Percentiles rank a stretch among this genome's conserved stretches.
Conservation (phyloP, 2,113 vertebrate genomes). For the Pseudorhombus dupliciocellatus region DNA sequence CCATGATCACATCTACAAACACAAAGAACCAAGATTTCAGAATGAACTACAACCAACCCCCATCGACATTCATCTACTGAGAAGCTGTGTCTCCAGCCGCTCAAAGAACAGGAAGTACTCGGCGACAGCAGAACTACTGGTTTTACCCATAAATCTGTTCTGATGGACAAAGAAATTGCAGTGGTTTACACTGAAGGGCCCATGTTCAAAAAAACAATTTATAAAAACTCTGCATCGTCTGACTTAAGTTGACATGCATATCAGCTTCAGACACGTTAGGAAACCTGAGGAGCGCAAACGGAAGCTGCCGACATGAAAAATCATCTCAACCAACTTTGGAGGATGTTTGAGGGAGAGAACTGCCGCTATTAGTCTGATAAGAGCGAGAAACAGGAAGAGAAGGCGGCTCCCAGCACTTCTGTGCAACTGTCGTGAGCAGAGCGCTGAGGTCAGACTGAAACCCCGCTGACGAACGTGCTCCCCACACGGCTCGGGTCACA, state of each 20-base stretch:
- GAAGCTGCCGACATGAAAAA: slow-evolving; percentile 40
- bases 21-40: background rate
- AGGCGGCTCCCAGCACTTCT: slow-evolving; percentile 2
- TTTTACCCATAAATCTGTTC: slow-evolving; percentile 33
- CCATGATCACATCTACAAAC: slow-evolving; percentile 86
- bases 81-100: background rate
- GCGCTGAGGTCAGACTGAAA: background rate
- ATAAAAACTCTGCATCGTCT: background rate
- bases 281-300: slow-evolving; percentile 23
- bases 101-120: background rate
- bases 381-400: slow-evolving; percentile 10
- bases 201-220: too few relatives aligned
- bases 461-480: background rate
- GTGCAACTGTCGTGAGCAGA: slow-evolving; percentile 22
- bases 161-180: background rate
- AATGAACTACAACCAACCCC: too few relatives aligned
- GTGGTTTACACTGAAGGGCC: background rate
- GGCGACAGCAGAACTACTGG: slow-evolving; percentile 17
- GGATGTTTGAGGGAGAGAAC: slow-evolving; percentile 13
- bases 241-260: slow-evolving; percentile 1
- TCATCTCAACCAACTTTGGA: slow-evolving; percentile 27
- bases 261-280: slow-evolving; percentile 15
- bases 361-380: slow-evolving; percentile 17
- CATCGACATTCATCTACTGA: background rate
- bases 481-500: too few relatives aligned